Conservation (phyloP, 2,113 vertebrate genomes). For the Pipa parva region DNA sequence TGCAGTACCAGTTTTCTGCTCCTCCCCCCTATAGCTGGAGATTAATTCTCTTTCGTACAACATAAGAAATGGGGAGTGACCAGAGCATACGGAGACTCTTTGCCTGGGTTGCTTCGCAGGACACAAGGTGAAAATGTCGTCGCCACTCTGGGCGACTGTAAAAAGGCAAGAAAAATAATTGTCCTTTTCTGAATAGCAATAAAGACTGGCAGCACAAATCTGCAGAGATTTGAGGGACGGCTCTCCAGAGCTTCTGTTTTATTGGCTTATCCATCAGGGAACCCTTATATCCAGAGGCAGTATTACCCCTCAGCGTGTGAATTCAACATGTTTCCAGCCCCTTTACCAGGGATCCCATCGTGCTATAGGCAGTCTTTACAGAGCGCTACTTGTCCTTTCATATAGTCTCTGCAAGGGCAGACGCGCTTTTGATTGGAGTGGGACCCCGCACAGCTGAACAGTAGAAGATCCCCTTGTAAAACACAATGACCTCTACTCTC, state of each 20-base stretch:
- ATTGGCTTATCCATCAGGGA: neutral
- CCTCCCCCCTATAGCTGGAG: too few relatives aligned
- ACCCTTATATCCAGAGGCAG: too few relatives aligned
- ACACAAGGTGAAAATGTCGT: too few relatives aligned
- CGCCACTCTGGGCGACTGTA: neutral
- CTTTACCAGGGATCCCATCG: too few relatives aligned
- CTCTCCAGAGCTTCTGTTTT: neutral
- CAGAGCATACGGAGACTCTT: too few relatives aligned
- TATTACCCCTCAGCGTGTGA: too few relatives aligned
- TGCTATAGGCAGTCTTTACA: constrained; percentile 93
- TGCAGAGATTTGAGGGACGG: too few relatives aligned
- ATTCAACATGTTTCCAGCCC: too few relatives aligned
- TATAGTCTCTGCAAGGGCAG: constrained; percentile 97
- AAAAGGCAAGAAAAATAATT: neutral
- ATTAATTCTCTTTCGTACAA: too few relatives aligned
- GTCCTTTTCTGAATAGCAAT: neutral
- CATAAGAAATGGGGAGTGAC: too few relatives aligned
- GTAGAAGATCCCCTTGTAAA: constrained; percentile 89
- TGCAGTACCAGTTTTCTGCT: neutral
- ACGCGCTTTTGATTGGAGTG: constrained; percentile 76
- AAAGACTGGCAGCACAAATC: neutral
- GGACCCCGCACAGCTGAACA: constrained; percentile 94
- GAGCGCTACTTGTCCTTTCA: constrained; percentile 96
- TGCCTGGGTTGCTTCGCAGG: too few relatives aligned
- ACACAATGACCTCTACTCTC: constrained; percentile 79